These are phyloP conservation scores for Vidua chalybeata DNA, from an alignment of 2,113 vertebrate species.

Conservation along the genomic window DNA sequence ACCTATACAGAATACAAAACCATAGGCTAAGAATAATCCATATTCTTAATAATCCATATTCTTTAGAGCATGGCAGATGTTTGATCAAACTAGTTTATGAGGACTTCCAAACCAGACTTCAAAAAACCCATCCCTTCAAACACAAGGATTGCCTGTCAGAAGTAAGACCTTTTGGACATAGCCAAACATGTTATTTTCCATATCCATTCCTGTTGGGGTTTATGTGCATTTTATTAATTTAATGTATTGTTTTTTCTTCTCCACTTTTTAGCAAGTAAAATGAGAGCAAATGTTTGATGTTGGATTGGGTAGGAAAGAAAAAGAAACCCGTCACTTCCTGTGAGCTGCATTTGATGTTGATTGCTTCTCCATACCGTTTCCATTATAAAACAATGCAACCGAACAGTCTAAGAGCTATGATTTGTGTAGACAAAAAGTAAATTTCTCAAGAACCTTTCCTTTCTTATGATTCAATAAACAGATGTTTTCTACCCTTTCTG, in stretches of 20 bases:
- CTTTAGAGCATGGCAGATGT: not conserved
- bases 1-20: not conserved
- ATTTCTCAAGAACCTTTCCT: not conserved
- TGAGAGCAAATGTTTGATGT: not conserved
- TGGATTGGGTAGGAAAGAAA: not conserved
- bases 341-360: not conserved
- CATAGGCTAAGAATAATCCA: not conserved
- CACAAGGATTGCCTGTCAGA: not conserved
- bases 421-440: not conserved
- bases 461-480: slow-evolving; percentile 16
- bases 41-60: not conserved
- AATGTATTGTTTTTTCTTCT: not conserved
- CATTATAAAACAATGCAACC: not conserved
- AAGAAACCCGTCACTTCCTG: not conserved
- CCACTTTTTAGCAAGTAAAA: slow-evolving; percentile 58
- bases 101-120: not conserved
- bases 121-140: not conserved
- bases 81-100: not conserved
- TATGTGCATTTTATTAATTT: not conserved
- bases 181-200: not conserved
- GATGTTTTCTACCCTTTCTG: not conserved
- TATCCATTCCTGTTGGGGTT: not conserved
- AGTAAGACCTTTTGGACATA: not conserved
- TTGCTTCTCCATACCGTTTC: not conserved
- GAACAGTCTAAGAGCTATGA: not conserved